phyloP scores from a whole-genome alignment of 2,888 invertebrate species.

The Muschampia plurimacula region DNA sequence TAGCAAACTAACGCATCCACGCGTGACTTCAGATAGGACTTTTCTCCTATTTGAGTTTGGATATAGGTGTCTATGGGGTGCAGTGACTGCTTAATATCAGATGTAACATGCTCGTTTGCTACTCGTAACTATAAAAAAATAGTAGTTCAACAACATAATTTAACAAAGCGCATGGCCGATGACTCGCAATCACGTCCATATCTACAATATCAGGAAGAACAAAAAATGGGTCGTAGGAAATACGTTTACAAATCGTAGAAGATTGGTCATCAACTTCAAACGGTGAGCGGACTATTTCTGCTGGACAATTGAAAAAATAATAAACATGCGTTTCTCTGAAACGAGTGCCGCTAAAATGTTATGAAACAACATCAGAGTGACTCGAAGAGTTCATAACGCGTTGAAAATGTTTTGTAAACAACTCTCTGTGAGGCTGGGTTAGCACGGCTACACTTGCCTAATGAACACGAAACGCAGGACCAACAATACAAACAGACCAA shows the following conservation, averaged over 20 bases:
- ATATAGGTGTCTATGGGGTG: too few species aligned
- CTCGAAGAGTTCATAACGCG: conserved; percentile 64
- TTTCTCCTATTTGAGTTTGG: too few species aligned
- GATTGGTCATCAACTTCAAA: conserved; percentile 35
- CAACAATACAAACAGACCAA: not conserved
- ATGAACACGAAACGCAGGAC: conserved; percentile 37
- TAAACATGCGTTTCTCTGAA: conserved; percentile 31
- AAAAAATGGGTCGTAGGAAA: conserved; percentile 27
- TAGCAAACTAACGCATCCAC: too few species aligned
- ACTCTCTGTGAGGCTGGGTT: conserved; percentile 36
- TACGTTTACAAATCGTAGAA: conserved; percentile 23
- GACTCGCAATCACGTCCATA: not conserved
- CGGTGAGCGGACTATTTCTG: conserved; percentile 34
- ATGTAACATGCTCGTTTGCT: too few species aligned
- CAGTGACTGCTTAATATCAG: too few species aligned
- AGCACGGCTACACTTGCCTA: conserved; percentile 42
- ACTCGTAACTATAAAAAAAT: too few species aligned
- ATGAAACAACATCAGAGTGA: conserved; percentile 57
- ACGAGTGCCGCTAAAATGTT: conserved; percentile 62
- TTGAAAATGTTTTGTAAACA: conserved; percentile 60
- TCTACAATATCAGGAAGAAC: conserved; percentile 16
- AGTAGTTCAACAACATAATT: too few species aligned
- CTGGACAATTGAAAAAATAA: conserved; percentile 36
- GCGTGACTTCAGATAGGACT: too few species aligned
- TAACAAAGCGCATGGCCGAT: not conserved